A percentile compares a stretch with the other conserved stretches of the same genome.
Conservation (phyloP, 2,888 invertebrate genomes). For the Chloromyia formosa region DNA sequence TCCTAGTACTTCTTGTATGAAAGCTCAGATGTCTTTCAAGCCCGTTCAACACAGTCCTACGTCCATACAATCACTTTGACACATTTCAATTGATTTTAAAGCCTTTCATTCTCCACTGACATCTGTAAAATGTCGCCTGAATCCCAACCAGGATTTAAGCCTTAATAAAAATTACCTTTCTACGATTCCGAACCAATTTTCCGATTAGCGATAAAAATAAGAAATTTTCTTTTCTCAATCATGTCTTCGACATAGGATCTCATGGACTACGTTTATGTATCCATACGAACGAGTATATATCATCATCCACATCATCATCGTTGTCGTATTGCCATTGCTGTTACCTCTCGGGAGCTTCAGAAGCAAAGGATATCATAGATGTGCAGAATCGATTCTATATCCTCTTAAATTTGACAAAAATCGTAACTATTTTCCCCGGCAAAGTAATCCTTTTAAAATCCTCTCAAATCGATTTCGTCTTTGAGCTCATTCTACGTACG, state of each 20-base stretch:
- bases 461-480: slow-evolving; percentile 47
- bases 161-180: slow-evolving; percentile 19
- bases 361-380: slow-evolving; percentile 12
- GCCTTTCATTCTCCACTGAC: slow-evolving; percentile 6
- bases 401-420: slow-evolving; percentile 44
- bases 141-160: background rate
- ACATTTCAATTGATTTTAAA: slow-evolving; percentile 21
- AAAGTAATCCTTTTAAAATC: slow-evolving; percentile 48
- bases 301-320: too few species aligned
- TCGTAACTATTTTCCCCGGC: slow-evolving; percentile 42
- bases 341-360: background rate
- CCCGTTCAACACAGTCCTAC: too few species aligned
- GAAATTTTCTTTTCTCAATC: slow-evolving; percentile 22
- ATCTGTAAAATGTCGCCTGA: background rate
- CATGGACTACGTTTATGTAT: background rate
- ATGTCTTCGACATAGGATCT: background rate
- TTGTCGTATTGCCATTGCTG: too few species aligned
- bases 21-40: too few species aligned
- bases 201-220: slow-evolving; percentile 33
- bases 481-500: background rate
- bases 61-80: background rate
- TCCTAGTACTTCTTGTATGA: too few species aligned
- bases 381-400: slow-evolving; percentile 22
- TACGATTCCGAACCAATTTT: slow-evolving; percentile 20
- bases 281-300: too few species aligned